Percentiles rank a stretch among this genome's conserved stretches.
Conservation (phyloP, 2,888 invertebrate species). For the Ceriagrion tenellum region DNA sequence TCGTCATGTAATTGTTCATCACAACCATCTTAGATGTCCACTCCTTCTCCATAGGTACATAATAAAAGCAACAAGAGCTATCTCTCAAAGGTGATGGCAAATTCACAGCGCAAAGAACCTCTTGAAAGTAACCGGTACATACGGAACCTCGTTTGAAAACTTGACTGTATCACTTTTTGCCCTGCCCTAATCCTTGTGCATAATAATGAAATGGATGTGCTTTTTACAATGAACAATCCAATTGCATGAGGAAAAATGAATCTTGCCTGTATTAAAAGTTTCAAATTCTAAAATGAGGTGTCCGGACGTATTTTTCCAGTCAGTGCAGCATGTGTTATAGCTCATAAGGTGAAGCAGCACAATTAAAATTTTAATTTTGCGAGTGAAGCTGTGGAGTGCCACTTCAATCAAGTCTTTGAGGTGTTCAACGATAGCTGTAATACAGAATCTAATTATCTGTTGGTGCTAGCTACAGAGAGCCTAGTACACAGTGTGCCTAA, state of each 20-base stretch:
- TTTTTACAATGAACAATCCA: neutral
- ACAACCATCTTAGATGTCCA: neutral
- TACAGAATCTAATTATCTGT: neutral
- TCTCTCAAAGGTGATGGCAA: neutral
- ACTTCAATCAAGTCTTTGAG: neutral
- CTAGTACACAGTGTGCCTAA: neutral
- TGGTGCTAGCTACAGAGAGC: neutral
- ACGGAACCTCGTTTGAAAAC: neutral
- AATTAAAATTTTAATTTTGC: conserved; percentile 14
- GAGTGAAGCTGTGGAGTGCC: conserved; percentile 17
- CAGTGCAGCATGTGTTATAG: neutral
- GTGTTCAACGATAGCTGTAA: neutral
- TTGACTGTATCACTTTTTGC: neutral
- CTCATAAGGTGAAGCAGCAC: neutral
- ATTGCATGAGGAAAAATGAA: neutral
- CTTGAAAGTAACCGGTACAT: neutral
- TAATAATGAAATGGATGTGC: neutral
- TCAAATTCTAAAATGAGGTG: neutral
- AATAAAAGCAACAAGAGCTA: neutral
- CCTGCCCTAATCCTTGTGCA: neutral
- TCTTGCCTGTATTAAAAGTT: neutral
- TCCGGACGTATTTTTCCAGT: neutral
- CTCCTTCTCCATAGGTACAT: neutral
- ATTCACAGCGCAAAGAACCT: neutral
- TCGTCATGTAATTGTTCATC: conserved; percentile 8